Evolutionary conservation across 2,113 vertebrate species (phyloP), one percentile per base, ranked within the genome.

Genomic region (Xyliphius kryptos): DNA sequence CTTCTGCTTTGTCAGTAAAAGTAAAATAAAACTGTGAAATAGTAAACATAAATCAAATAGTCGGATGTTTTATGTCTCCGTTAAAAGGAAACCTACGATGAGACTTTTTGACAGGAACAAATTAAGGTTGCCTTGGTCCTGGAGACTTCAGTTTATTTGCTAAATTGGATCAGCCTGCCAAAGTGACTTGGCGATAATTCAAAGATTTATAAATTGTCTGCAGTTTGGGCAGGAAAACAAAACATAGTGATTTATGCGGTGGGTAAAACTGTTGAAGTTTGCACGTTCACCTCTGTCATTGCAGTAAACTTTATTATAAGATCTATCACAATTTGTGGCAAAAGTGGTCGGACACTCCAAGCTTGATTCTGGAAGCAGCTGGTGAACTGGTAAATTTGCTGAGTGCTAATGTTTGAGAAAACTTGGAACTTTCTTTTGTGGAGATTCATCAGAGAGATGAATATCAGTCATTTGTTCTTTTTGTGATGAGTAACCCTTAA

Each of bases 181-280:
- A 61, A 68, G 66, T 52, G 56, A 66, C 69, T 72, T 74, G 70
- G 67, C 62, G 36, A 52, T 12, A 14, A 26, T 68, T 64, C 69
- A 70, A 60, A 54, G 69, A 64, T 73, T 63, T 56, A 75, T 77
- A 77, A 77, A 74, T 76, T 72, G 74, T 76, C 74, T 78, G 69
- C 70, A 19, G 47, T 66, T 70, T 64, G 50, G 55, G 55, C 69
- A 68, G 69, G 50, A 73, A 76, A 74, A 76, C 59, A 76, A 55
- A 70, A 50, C 61, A 52, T 50, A 38, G 21, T 72, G 72, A 73
- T 76, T 74, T 76, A 76, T 74, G 44, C 59, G 32, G 46, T 66
- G 51, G 56, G 26, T 57, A 16, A 44, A 51, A 36, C 51, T 21
- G 63, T 50, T 63, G 63, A 56, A 48, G 62, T 63, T 50, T 66